Conservation (phyloP, 2,797 vertebrate genomes). For the Phyllotis vaccarum region DNA sequence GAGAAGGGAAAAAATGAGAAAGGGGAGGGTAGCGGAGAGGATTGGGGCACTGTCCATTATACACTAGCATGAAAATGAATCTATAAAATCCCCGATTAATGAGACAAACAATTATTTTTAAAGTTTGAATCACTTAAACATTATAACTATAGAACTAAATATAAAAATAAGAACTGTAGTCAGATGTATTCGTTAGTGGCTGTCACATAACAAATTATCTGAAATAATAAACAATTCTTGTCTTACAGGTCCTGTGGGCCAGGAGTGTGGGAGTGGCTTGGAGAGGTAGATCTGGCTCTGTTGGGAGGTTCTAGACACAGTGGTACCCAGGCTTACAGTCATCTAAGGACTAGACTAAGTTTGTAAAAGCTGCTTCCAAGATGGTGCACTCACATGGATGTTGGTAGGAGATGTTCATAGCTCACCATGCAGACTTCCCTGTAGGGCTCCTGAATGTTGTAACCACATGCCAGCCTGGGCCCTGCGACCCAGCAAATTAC, state of each 20-base stretch:
- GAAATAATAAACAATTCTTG: background rate
- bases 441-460: background rate
- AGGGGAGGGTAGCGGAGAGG: background rate
- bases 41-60: background rate
- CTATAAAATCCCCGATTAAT: background rate
- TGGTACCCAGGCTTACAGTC: background rate
- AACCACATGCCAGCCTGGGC: background rate
- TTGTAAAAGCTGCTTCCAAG: background rate
- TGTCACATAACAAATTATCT: background rate
- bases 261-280: background rate
- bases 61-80: background rate
- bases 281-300: background rate
- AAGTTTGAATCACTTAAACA: background rate
- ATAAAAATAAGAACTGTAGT: background rate
- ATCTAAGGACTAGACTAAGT: background rate
- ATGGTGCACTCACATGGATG: fast-evolving
- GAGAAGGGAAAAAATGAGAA: too few species aligned
- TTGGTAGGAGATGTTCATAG: background rate
- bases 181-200: background rate
- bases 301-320: background rate
- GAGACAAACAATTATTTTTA: background rate
- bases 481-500: background rate
- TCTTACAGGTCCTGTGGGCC: background rate
- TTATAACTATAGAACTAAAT: constrained; percentile 12
- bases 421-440: background rate